A percentile compares a stretch with the other conserved stretches of the same genome.
Evolutionary conservation across 1,140 invertebrate genomes (phyloP).

Genomic region (Zaprionus taronus): DNA sequence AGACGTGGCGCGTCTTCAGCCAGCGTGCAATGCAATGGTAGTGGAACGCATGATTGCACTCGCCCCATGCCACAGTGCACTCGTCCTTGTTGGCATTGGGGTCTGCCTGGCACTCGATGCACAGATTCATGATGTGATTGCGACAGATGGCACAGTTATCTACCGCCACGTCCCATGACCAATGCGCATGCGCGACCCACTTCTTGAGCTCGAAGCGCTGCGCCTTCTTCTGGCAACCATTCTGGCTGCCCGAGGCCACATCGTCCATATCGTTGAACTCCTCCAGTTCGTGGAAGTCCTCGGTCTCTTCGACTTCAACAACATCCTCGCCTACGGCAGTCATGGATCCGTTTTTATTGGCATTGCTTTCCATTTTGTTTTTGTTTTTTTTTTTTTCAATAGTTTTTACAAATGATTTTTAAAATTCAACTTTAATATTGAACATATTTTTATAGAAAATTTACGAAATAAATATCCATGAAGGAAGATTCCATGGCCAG

Average conservation of each 20-base stretch:
- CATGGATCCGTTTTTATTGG: slow-evolving; percentile 42
- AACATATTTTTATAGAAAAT: slow-evolving; percentile 1
- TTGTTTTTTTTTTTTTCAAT: slow-evolving; percentile 19
- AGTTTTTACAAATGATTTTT: slow-evolving; percentile 18
- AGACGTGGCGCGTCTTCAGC: slow-evolving; percentile 99
- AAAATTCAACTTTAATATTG: neutral
- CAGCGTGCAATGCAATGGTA: slow-evolving; percentile 99
- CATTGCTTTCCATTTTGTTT: slow-evolving; percentile 8
- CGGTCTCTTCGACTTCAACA: slow-evolving; percentile 59
- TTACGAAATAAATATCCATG: no score
- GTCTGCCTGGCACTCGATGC: slow-evolving; percentile 99
- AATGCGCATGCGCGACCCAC: slow-evolving; percentile 99
- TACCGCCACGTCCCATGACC: slow-evolving; percentile 99
- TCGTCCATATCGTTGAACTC: slow-evolving; percentile 82
- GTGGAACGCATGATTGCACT: slow-evolving; percentile 99
- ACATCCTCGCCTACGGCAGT: slow-evolving; percentile 87
- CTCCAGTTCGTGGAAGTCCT: slow-evolving; percentile 68
- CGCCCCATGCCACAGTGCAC: slow-evolving; percentile 99
- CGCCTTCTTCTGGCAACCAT: slow-evolving; percentile 87
- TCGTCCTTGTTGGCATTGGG: slow-evolving; percentile 98
- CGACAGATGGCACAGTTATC: slow-evolving; percentile 99
- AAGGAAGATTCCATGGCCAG: neutral
- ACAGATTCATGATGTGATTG: slow-evolving; percentile 99
- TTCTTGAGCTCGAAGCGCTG: slow-evolving; percentile 96
- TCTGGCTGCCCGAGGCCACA: slow-evolving; percentile 89